Evolutionary conservation across 2,113 vertebrate genomes (phyloP).

Genomic region (Galemys pyrenaicus): DNA sequence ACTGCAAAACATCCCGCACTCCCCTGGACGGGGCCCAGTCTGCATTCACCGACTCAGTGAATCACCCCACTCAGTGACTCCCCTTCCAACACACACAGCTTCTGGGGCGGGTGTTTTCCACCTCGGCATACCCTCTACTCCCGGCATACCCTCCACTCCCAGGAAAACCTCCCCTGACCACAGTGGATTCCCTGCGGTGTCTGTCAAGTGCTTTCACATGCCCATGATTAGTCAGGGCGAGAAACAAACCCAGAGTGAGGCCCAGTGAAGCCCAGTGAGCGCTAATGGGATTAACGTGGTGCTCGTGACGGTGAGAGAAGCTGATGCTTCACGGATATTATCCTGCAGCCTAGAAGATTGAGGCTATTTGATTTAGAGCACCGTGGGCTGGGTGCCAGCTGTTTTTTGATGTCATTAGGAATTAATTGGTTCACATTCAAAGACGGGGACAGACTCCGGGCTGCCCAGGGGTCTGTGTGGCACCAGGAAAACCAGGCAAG

Average conservation of each 20-base stretch:
- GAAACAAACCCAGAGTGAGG: background rate
- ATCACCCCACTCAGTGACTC: background rate
- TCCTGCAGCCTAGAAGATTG: background rate
- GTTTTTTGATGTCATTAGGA: background rate
- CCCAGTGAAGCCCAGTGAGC: accelerated
- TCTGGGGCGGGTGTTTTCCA: accelerated
- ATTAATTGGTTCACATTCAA: background rate
- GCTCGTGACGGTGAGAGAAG: background rate
- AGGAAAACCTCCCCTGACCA: background rate
- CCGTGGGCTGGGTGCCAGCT: background rate
- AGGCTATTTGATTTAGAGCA: background rate
- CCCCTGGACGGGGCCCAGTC: background rate
- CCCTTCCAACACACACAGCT: background rate
- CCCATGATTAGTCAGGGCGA: background rate
- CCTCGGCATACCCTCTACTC: background rate
- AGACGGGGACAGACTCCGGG: background rate
- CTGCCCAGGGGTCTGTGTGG: background rate
- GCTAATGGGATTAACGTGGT: background rate
- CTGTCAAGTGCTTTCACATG: background rate
- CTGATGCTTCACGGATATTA: accelerated
- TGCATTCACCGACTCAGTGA: background rate
- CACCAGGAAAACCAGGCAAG: background rate
- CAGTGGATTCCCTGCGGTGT: background rate
- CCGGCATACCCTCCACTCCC: background rate
- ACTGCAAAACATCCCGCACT: background rate